Evolutionary conservation across 2,888 invertebrate genomes (phyloP).

Genomic region (Siphonodentalium dalli): DNA sequence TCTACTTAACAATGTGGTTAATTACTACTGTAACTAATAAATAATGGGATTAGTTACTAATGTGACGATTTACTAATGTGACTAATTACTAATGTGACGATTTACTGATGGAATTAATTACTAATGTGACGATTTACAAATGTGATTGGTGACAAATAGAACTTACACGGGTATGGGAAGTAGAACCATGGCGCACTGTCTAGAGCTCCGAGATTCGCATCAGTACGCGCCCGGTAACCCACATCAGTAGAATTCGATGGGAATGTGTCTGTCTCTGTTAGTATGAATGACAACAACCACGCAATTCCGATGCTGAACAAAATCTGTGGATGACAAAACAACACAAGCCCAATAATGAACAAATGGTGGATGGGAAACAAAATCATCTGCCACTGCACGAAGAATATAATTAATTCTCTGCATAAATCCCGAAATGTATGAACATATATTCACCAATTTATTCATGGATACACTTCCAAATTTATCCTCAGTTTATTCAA

Average conservation of each 20-base stretch:
- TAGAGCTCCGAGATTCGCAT: slow-evolving; percentile 32
- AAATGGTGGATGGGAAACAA: neutral
- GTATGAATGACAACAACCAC: slow-evolving; percentile 37
- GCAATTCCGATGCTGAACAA: slow-evolving; percentile 37
- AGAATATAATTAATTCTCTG: too few relatives aligned
- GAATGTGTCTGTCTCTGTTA: slow-evolving; percentile 37
- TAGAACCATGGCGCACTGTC: slow-evolving; percentile 38
- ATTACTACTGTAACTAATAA: neutral
- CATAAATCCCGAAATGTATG: too few relatives aligned
- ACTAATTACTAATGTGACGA: neutral
- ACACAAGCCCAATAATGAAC: neutral
- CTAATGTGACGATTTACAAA: neutral
- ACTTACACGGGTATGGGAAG: slow-evolving; percentile 47
- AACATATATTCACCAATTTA: too few relatives aligned
- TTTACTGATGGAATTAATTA: neutral
- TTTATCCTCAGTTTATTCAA: too few relatives aligned
- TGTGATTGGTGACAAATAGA: slow-evolving; percentile 68
- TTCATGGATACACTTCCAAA: too few relatives aligned
- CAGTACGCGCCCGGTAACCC: slow-evolving; percentile 33
- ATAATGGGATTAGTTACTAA: neutral
- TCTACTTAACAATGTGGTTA: neutral
- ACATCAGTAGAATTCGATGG: slow-evolving; percentile 21
- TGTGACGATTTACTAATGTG: neutral
- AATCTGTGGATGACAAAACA: slow-evolving; percentile 30
- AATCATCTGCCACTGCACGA: too few relatives aligned